A percentile compares a stretch with the other conserved stretches of the same genome.
These are phyloP conservation scores for Aradophagus sp. DNA, from an alignment of 1,140 invertebrate genomes.

Conservation along the genomic window DNA sequence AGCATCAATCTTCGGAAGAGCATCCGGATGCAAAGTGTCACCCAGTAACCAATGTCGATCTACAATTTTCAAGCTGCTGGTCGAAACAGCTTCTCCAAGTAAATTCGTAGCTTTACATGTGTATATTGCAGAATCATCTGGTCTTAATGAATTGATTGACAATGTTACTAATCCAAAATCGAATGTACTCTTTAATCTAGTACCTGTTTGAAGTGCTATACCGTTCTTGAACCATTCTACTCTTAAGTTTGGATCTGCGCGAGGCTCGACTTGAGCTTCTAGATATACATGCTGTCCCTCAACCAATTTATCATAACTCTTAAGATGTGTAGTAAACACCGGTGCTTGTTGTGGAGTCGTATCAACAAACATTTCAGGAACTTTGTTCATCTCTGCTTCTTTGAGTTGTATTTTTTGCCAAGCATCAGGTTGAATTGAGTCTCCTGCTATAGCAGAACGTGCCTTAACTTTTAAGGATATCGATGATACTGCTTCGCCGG, in stretches of 20 bases:
- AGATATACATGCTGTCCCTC: conserved; percentile 94
- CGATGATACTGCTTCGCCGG: conserved; percentile 93
- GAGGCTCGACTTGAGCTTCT: conserved; percentile 96
- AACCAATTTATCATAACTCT: conserved; percentile 88
- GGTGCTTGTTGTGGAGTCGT: conserved; percentile 88
- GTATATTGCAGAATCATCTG: conserved; percentile 95
- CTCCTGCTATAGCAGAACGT: conserved; percentile 84
- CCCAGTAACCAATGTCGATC: conserved; percentile 90
- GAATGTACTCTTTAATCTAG: conserved; percentile 90
- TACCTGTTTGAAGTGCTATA: conserved; percentile 86
- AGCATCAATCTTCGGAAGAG: conserved; percentile 88
- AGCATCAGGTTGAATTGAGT: conserved; percentile 88
- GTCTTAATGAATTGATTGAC: conserved; percentile 88
- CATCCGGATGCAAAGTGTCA: conserved; percentile 93
- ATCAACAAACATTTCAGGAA: conserved; percentile 89
- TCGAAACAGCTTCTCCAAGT: conserved; percentile 93
- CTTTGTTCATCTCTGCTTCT: conserved; percentile 91
- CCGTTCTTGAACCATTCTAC: conserved; percentile 97
- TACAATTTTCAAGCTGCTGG: conserved; percentile 91
- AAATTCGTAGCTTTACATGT: conserved; percentile 94
- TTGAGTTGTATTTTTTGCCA: conserved; percentile 93
- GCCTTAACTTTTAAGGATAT: conserved; percentile 91
- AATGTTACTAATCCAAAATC: conserved; percentile 96
- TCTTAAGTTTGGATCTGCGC: conserved; percentile 93
- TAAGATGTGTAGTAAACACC: conserved; percentile 92